Conservation (phyloP, 2,113 vertebrate genomes). For the Apteryx owenii region DNA sequence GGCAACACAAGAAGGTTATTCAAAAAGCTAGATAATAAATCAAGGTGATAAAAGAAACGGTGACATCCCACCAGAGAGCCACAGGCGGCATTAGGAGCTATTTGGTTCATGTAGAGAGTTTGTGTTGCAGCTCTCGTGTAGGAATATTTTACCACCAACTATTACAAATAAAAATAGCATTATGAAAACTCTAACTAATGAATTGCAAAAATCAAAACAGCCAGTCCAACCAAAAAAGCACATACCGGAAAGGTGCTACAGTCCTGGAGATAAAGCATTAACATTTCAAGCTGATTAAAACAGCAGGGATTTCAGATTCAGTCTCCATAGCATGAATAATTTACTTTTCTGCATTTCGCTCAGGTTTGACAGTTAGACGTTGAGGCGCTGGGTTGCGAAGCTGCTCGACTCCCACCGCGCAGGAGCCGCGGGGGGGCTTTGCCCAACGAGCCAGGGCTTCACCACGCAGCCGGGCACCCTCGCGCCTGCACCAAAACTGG, state of each 20-base stretch:
- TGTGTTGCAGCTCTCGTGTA: neutral
- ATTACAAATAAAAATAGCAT: neutral
- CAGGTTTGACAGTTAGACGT: neutral
- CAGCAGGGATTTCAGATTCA: neutral
- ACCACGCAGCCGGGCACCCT: neutral
- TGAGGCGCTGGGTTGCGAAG: neutral
- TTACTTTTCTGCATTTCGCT: neutral
- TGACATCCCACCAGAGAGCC: neutral
- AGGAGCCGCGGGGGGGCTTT: neutral
- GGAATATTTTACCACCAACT: neutral
- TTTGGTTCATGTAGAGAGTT: neutral
- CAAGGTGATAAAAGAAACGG: neutral
- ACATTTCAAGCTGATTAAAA: neutral
- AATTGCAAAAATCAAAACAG: neutral
- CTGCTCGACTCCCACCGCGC: neutral
- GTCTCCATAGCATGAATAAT: neutral
- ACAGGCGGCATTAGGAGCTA: neutral
- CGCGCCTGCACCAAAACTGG: no score
- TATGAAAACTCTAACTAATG: neutral
- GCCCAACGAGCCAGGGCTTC: no score
- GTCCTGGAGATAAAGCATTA: neutral
- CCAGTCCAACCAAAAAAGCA: neutral
- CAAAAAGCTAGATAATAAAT: neutral
- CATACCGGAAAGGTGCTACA: neutral
- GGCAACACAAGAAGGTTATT: neutral